Base-by-base conservation (phyloP, 2,113 vertebrate species). In the Eulacestoma nigropectus region DNA sequence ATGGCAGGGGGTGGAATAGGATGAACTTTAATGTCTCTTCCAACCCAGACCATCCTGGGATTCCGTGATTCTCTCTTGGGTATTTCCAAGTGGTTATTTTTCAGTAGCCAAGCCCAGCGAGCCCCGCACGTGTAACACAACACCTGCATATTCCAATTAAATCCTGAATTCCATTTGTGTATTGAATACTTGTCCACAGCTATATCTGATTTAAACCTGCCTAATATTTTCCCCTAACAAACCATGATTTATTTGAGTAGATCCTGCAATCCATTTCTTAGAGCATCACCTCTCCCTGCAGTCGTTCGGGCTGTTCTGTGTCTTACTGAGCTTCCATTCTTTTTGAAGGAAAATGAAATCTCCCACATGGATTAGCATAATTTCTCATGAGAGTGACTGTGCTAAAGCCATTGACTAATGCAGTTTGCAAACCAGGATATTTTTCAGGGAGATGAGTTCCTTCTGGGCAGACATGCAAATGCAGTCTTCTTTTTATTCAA, bases 391-490 rank as follows among this genome's bases (percentile, higher is more conserved):
- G 49, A 88, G 64, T 4, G 52, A 20, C 76, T 55, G 46, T 73
- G 74, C 84, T 69, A 1, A 87, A 69, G 60, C 33, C 77, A 82
- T 39, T 64, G 83, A 87, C 77, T 79, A 53, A 90, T 29, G 44
- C 46, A 49, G 41, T 84, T 80, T 77, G 72, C 52, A 78, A 80
- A 72, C 1, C 64, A 72, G 60, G 37, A 19, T 80, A 21, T 87
- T 76, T 93, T 75, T 67, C 70, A 72, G 83, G 64, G 60, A 41
- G 56, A 75, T 57, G 37, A n/a, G 37, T 84, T 89, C 80, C 90
- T 90, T 82, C 90, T 41, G 74, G 84, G 65, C 57, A 76, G 73
- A 69, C 65, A 93, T 70, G 90, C 81, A 96, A 82, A 94, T 76
- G 10, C 11, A 64, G 21, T 10, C 65, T 25, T 50, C 46, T 46